phyloP scores from a whole-genome alignment of 2,797 vertebrate species.

The Naso thynnoides region DNA sequence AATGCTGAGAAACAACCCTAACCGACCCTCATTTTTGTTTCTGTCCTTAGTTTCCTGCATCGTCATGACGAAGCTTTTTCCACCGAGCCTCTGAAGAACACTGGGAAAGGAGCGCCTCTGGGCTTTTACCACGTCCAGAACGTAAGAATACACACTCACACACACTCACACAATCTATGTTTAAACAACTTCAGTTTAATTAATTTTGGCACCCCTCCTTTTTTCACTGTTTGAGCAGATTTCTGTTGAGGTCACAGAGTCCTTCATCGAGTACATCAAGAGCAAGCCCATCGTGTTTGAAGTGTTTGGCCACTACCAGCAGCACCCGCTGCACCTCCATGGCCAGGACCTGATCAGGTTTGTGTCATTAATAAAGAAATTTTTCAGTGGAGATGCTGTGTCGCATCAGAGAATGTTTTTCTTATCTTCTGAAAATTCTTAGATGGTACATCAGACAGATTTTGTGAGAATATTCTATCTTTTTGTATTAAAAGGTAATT shows the following conservation, averaged over 20 bases:
- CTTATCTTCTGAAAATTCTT: neutral
- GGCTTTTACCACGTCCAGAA: conserved; percentile 99
- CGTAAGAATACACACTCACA: conserved; percentile 81
- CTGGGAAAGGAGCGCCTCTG: conserved; percentile 92
- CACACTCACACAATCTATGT: conserved; percentile 5
- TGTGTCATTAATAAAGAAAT: conserved; percentile 22
- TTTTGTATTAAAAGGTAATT: conserved; percentile 15
- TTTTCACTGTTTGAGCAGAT: conserved; percentile 80
- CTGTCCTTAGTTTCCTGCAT: conserved; percentile 91
- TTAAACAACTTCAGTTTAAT: neutral
- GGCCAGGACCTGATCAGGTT: conserved; percentile 94
- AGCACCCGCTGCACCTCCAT: conserved; percentile 92
- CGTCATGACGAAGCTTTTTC: conserved; percentile 99
- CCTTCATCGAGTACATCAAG: conserved; percentile 97
- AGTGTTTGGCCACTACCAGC: conserved; percentile 99
- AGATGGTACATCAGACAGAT: neutral
- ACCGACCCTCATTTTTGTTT: conserved; percentile 15
- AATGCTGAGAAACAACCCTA: no score
- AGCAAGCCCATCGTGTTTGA: conserved; percentile 98
- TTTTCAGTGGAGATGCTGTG: neutral
- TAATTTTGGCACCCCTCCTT: conserved; percentile 3
- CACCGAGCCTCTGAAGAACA: conserved; percentile 97
- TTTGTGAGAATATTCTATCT: neutral
- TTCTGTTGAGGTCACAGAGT: conserved; percentile 97
- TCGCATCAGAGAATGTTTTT: neutral